phyloP scores from a whole-genome alignment of 92 coral and sea anemone species.

The Parazoanthus atlanticus region DNA sequence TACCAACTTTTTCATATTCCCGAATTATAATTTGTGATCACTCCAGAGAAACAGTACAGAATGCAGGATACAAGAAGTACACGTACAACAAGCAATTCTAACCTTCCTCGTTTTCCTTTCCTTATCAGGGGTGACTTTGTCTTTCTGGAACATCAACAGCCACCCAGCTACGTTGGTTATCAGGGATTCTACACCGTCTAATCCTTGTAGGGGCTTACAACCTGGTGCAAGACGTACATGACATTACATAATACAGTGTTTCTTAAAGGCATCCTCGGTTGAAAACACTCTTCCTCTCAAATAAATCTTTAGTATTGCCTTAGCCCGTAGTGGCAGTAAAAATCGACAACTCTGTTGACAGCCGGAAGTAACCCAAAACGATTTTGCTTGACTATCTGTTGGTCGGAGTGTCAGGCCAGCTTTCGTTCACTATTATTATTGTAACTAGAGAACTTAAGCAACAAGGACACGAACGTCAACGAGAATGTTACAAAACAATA shows the following conservation, averaged over 20 bases:
- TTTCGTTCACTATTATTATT: too few species aligned
- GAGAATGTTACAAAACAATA: too few species aligned
- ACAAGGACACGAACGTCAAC: too few species aligned
- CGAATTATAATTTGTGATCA: background rate
- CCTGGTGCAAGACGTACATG: slow-evolving; percentile 26
- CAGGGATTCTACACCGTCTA: slow-evolving; percentile 91
- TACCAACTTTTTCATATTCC: background rate
- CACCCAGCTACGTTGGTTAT: slow-evolving; percentile 94
- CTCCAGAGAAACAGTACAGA: background rate
- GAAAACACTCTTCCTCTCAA: too few species aligned
- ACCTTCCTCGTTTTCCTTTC: slow-evolving; percentile 89
- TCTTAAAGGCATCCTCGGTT: too few species aligned
- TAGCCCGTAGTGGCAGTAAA: background rate
- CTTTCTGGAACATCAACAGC: slow-evolving; percentile 91
- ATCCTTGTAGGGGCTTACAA: slow-evolving; percentile 69
- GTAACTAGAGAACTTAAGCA: too few species aligned
- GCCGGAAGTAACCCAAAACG: too few species aligned
- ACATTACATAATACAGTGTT: too few species aligned
- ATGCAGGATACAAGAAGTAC: background rate
- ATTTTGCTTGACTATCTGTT: too few species aligned
- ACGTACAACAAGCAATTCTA: background rate
- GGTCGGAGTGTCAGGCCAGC: too few species aligned
- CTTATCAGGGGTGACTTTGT: slow-evolving; percentile 68
- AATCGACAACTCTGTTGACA: too few species aligned
- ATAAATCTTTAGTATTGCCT: too few species aligned